Evolutionary conservation across 2,113 vertebrate genomes (phyloP).

Genomic region (Pogona vitticeps): DNA sequence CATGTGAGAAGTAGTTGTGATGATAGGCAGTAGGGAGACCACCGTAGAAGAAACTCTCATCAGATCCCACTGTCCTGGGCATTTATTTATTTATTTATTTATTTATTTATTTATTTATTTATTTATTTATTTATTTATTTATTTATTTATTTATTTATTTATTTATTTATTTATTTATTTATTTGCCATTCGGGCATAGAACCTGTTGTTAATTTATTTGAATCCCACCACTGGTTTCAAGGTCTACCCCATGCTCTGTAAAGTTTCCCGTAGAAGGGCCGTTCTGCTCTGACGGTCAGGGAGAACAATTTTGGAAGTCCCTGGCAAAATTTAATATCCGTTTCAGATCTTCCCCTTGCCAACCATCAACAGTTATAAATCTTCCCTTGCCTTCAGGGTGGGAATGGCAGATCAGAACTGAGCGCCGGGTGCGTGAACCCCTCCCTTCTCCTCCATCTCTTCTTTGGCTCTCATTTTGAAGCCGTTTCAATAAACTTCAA

Average conservation of each 20-base stretch:
- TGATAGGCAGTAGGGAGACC: too few relatives aligned
- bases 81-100: too few relatives aligned
- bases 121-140: too few relatives aligned
- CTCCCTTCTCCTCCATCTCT: background rate
- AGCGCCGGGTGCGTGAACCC: background rate
- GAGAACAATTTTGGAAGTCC: background rate
- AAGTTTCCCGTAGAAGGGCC: background rate
- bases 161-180: too few relatives aligned
- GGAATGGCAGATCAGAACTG: fast-evolving
- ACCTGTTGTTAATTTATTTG: too few relatives aligned
- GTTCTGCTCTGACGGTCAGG: background rate
- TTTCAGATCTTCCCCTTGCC: background rate
- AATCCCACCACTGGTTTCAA: too few relatives aligned
- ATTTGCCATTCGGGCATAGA: too few relatives aligned
- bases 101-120: too few relatives aligned
- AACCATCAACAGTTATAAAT: fast-evolving
- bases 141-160: too few relatives aligned
- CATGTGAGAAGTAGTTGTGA: too few relatives aligned
- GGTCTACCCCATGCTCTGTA: background rate
- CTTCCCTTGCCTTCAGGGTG: background rate
- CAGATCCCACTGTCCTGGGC: too few relatives aligned
- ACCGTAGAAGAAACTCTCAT: too few relatives aligned
- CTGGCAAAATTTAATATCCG: background rate
- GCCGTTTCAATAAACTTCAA: background rate
- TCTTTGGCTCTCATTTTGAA: background rate